These are phyloP conservation scores for Enteromius thamalakanensis DNA, from an alignment of 2,797 vertebrate genomes.

Conservation along the genomic window DNA sequence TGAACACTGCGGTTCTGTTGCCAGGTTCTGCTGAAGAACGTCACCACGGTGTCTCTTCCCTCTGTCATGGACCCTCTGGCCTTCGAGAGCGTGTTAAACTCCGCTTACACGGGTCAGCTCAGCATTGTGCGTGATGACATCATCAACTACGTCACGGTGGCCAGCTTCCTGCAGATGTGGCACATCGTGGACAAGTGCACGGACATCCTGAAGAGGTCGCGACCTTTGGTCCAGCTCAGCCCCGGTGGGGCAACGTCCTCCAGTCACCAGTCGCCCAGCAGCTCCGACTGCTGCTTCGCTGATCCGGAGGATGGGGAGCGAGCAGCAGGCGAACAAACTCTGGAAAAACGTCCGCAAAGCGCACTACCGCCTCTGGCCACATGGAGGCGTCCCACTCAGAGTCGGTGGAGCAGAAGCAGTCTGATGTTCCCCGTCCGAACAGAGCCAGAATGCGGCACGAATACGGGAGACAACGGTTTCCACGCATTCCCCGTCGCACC, in stretches of 20 bases:
- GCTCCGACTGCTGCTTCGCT: conserved; percentile 86
- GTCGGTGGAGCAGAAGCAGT: conserved; percentile 72
- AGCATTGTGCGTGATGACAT: conserved; percentile 88
- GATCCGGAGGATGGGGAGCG: conserved; percentile 74
- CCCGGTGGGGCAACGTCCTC: conserved; percentile 67
- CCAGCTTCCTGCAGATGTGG: conserved; percentile 97
- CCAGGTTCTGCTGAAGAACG: conserved; percentile 89
- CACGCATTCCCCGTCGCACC: conserved; percentile 70
- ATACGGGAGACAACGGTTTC: conserved; percentile 55
- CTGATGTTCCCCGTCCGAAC: conserved; percentile 67
- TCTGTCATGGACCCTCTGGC: conserved; percentile 90
- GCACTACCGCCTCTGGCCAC: conserved; percentile 79
- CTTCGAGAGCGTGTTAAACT: conserved; percentile 89
- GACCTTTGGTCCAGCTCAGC: conserved; percentile 70
- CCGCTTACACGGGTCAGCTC: conserved; percentile 90
- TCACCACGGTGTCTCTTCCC: conserved; percentile 87
- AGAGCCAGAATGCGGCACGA: conserved; percentile 65
- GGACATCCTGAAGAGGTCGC: conserved; percentile 84
- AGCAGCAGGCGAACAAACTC: conserved; percentile 16
- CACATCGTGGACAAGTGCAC: conserved; percentile 97
- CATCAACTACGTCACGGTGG: conserved; percentile 92
- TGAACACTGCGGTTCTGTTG: background rate
- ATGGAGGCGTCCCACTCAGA: conserved; percentile 76
- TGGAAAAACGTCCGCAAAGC: conserved; percentile 69
- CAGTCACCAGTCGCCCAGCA: conserved; percentile 89